A percentile compares a stretch with the other conserved stretches of the same genome.
phyloP scores from a whole-genome alignment of 2,113 vertebrate genomes.

The Camelus dromedarius region DNA sequence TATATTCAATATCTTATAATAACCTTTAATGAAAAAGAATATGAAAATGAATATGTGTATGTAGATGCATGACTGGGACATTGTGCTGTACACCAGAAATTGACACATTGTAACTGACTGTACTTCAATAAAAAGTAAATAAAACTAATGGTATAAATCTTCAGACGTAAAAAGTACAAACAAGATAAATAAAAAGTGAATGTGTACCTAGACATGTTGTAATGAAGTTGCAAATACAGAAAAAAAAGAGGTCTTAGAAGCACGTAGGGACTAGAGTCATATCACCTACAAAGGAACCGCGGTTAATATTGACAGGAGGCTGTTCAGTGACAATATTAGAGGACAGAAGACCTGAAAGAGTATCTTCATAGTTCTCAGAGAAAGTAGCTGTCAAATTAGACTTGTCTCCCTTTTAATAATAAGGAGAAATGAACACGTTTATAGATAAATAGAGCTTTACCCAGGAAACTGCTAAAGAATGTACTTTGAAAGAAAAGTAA shows the following conservation, averaged over 20 bases:
- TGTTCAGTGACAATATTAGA: not conserved
- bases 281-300: not conserved
- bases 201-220: not conserved
- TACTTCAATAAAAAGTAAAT: too few relatives aligned
- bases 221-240: not conserved
- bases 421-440: not conserved
- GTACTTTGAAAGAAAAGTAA: not conserved
- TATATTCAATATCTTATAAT: too few relatives aligned
- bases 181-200: not conserved
- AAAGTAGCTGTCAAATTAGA: not conserved
- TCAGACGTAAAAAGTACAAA: not conserved
- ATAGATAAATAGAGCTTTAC: not conserved
- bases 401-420: not conserved
- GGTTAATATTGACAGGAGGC: not conserved
- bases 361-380: not conserved
- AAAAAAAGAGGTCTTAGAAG: not conserved
- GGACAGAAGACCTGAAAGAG: not conserved
- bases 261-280: not conserved
- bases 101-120: too few relatives aligned
- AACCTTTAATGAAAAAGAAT: too few relatives aligned
- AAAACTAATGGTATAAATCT: not conserved
- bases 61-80: too few relatives aligned
- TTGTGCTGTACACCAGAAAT: too few relatives aligned
- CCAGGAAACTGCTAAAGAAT: not conserved
- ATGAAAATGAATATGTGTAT: too few relatives aligned